phyloP scores from a whole-genome alignment of 2,797 vertebrate species.

The Megaceryle alcyon region DNA sequence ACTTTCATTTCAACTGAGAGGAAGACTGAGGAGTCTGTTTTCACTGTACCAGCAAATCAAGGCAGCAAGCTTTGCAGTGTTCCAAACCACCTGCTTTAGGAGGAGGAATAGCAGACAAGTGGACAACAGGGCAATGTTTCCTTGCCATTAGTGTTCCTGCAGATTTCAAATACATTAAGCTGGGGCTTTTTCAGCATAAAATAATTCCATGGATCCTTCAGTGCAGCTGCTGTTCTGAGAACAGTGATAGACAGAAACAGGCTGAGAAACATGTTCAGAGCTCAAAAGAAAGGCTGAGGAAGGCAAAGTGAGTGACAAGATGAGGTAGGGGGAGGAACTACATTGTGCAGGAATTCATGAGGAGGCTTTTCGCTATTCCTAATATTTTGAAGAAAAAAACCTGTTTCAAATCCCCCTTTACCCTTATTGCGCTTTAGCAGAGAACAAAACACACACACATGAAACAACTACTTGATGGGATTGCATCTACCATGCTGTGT shows the following conservation, averaged over 20 bases:
- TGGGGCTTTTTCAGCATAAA: neutral
- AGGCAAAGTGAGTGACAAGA: neutral
- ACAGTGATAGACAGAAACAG: neutral
- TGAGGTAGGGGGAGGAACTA: neutral
- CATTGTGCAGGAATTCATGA: neutral
- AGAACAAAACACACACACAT: neutral
- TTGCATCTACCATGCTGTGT: neutral
- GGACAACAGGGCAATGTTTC: neutral
- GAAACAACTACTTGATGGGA: neutral
- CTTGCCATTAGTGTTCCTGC: neutral
- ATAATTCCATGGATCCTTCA: slow-evolving; percentile 6
- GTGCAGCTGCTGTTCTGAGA: slow-evolving; percentile 51
- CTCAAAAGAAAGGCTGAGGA: slow-evolving; percentile 32
- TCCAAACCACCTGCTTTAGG: neutral
- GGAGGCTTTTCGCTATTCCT: neutral
- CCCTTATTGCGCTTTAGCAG: neutral
- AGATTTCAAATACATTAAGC: neutral
- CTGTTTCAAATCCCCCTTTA: neutral
- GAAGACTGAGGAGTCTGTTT: neutral
- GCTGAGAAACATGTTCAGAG: neutral
- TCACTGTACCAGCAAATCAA: neutral
- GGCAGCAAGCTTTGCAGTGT: neutral
- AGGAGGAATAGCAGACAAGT: neutral
- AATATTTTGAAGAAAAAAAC: neutral
- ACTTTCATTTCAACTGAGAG: neutral